Evolutionary conservation across 1,140 invertebrate species (phyloP).

Genomic region (Adoxophyes honmai): DNA sequence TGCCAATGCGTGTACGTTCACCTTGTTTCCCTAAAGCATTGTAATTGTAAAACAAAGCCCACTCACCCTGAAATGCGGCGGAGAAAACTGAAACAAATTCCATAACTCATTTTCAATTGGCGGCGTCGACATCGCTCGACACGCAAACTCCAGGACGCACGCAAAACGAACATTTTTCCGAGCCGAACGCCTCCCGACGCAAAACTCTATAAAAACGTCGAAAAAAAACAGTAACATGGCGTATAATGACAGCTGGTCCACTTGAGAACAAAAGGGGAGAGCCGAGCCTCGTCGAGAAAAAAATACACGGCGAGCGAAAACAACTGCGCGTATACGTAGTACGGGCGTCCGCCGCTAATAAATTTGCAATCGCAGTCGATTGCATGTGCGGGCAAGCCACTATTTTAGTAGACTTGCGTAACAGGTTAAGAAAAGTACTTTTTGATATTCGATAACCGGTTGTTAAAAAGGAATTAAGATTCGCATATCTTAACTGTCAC

Average conservation of each 20-base stretch:
- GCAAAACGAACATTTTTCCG: constrained; percentile 76
- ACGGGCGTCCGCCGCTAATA: constrained; percentile 63
- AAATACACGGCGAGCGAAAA: constrained; percentile 74
- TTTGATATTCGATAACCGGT: too few relatives aligned
- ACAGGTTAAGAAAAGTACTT: too few relatives aligned
- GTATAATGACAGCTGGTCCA: constrained; percentile 79
- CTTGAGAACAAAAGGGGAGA: constrained; percentile 77
- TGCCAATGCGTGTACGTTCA: background rate
- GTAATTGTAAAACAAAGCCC: constrained; percentile 41
- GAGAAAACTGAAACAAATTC: constrained; percentile 52
- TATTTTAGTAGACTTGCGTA: too few relatives aligned
- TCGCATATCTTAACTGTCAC: too few relatives aligned
- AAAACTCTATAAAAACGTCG: constrained; percentile 77
- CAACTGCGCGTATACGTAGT: constrained; percentile 62
- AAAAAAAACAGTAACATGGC: constrained; percentile 78
- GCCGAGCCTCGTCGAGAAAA: constrained; percentile 73
- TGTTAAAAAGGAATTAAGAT: too few relatives aligned
- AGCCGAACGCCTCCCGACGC: constrained; percentile 70
- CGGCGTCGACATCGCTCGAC: constrained; percentile 57
- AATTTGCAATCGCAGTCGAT: constrained; percentile 72
- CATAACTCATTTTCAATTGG: constrained; percentile 66
- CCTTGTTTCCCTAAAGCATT: constrained; percentile 24
- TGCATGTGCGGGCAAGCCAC: constrained; percentile 30
- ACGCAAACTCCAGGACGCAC: constrained; percentile 71
- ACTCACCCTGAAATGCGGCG: constrained; percentile 40